These are phyloP conservation scores for Drosophila obscura DNA, from an alignment of 1,140 invertebrate species.

Conservation along the genomic window DNA sequence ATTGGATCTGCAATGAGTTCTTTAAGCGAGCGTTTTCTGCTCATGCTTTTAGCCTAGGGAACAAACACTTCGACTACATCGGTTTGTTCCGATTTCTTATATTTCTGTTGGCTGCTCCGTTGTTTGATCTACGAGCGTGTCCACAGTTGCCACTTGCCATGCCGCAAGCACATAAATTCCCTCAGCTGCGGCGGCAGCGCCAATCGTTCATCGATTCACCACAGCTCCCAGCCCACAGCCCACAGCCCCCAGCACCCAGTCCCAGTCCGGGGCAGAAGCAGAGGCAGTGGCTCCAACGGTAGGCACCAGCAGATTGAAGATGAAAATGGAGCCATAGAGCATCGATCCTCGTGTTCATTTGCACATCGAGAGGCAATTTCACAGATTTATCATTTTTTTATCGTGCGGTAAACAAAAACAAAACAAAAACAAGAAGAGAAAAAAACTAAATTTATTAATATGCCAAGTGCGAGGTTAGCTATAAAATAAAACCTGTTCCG, in stretches of 20 bases:
- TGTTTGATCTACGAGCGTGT: slow-evolving; percentile 47
- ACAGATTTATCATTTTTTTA: slow-evolving; percentile 70
- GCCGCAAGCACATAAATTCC: slow-evolving; percentile 64
- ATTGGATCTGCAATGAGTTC: too few species aligned
- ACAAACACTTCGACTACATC: slow-evolving; percentile 20
- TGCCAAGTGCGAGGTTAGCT: slow-evolving; percentile 24
- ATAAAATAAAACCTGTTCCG: slow-evolving; percentile 54
- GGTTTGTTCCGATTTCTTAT: background rate
- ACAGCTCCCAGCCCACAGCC: background rate
- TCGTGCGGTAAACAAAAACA: slow-evolving; percentile 26
- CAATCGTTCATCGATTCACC: slow-evolving; percentile 51
- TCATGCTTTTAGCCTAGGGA: slow-evolving; percentile 29
- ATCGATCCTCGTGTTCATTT: slow-evolving; percentile 61
- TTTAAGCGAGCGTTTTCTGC: background rate
- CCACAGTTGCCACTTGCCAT: slow-evolving; percentile 62
- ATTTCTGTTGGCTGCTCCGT: slow-evolving; percentile 8
- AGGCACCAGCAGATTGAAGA: too few species aligned
- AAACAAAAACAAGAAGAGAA: background rate
- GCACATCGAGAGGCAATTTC: slow-evolving; percentile 59
- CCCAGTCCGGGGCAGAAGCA: background rate
- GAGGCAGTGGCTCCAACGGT: slow-evolving; percentile 8
- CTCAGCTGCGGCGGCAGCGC: slow-evolving; percentile 34
- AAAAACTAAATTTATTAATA: slow-evolving; percentile 63
- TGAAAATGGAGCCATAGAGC: slow-evolving; percentile 42
- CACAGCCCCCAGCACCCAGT: too few species aligned